phyloP scores from a whole-genome alignment of 1,140 invertebrate genomes.

The Ceratina australensis region DNA sequence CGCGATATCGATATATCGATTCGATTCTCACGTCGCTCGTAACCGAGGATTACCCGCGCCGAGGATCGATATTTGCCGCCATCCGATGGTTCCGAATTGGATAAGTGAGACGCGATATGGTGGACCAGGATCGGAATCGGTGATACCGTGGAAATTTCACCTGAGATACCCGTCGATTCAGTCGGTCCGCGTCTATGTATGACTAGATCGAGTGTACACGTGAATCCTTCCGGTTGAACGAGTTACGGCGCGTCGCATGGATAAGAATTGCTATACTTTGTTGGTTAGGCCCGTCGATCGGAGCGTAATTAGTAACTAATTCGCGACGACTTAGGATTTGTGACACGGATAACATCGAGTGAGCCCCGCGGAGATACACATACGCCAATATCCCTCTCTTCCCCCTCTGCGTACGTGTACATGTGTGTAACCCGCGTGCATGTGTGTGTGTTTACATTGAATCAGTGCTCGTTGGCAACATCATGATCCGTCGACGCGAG shows the following conservation, averaged over 20 bases:
- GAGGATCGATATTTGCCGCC: slow-evolving; percentile 11
- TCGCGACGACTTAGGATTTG: slow-evolving; percentile 6
- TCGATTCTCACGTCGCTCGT: neutral
- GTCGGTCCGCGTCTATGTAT: neutral
- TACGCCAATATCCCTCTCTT: slow-evolving; percentile 17
- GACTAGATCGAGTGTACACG: slow-evolving; percentile 1
- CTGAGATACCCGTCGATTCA: slow-evolving; percentile 2
- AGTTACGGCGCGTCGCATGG: neutral
- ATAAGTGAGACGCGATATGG: slow-evolving; percentile 19
- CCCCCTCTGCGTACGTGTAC: slow-evolving; percentile 2
- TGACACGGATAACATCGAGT: slow-evolving; percentile 8
- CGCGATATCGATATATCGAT: neutral
- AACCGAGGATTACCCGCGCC: neutral
- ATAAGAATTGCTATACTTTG: slow-evolving; percentile 18
- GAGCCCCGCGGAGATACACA: slow-evolving; percentile 16
- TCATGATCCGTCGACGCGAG: slow-evolving; percentile 60
- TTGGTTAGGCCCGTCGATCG: slow-evolving; percentile 1
- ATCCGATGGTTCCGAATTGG: slow-evolving; percentile 1
- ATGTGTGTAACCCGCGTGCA: slow-evolving; percentile 33
- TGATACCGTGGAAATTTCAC: neutral
- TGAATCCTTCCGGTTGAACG: neutral
- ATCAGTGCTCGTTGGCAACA: slow-evolving; percentile 64
- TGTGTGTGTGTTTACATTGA: slow-evolving; percentile 61
- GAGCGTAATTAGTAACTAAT: slow-evolving; percentile 23
- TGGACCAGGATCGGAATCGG: slow-evolving; percentile 1